Percentiles rank a stretch among this genome's conserved stretches.
These are phyloP conservation scores for Stictonetta naevosa DNA, from an alignment of 2,113 vertebrate genomes.

Conservation along the genomic window DNA sequence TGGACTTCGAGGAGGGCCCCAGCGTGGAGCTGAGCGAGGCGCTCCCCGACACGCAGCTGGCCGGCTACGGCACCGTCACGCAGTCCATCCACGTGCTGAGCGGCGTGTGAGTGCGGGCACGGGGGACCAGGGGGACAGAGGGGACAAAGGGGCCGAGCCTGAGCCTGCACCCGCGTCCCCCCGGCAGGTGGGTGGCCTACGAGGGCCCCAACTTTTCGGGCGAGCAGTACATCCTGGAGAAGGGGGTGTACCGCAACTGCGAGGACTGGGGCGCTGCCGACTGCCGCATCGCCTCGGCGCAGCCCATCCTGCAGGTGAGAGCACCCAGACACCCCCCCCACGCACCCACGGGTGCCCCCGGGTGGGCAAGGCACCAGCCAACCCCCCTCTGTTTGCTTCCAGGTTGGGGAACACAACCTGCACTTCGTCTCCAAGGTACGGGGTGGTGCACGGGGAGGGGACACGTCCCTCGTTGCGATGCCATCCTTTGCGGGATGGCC, in stretches of 20 bases:
- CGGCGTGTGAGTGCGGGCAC: slow-evolving; percentile 84
- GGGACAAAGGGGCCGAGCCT: fast-evolving
- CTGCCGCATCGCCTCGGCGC: slow-evolving; percentile 84
- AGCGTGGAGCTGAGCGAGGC: slow-evolving; percentile 87
- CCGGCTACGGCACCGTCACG: slow-evolving; percentile 74
- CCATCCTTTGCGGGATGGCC: fast-evolving
- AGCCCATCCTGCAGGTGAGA: slow-evolving; percentile 89
- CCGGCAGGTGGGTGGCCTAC: slow-evolving; percentile 90
- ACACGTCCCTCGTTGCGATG: fast-evolving
- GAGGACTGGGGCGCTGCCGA: slow-evolving; percentile 90
- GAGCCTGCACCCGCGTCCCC: not conserved
- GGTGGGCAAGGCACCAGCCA: not conserved
- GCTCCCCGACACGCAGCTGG: slow-evolving; percentile 84
- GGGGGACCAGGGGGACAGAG: fast-evolving
- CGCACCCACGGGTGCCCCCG: not conserved
- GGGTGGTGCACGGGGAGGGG: not conserved
- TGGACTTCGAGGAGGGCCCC: slow-evolving; percentile 81
- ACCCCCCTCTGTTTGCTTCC: not conserved
- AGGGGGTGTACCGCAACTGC: slow-evolving; percentile 90
- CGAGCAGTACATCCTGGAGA: slow-evolving; percentile 92
- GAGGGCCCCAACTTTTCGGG: slow-evolving; percentile 92
- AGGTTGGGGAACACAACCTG: slow-evolving; percentile 76
- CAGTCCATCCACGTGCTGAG: slow-evolving; percentile 90
- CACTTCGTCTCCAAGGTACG: slow-evolving; percentile 80
- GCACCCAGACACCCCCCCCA: not conserved